Evolutionary conservation across 2,113 vertebrate species (phyloP).

Genomic region (Entosphenus tridentatus): DNA sequence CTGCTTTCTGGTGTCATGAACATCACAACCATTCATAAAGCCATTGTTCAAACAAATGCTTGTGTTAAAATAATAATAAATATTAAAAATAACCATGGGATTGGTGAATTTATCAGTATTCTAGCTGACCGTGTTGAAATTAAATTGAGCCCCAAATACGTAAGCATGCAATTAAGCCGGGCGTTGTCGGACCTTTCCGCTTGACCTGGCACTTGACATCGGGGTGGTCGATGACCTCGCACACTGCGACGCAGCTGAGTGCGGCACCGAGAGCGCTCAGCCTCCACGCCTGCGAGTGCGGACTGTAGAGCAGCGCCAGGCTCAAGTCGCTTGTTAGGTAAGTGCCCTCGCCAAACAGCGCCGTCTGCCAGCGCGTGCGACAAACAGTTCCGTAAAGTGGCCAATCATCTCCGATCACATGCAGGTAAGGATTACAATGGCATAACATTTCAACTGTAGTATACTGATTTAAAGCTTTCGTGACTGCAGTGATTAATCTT

Average conservation of each 20-base stretch:
- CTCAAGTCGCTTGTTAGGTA: conserved; percentile 95
- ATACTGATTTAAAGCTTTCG: no score
- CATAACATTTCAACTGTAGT: not conserved
- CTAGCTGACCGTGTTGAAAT: no score
- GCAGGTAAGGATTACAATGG: not conserved
- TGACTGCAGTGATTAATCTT: no score
- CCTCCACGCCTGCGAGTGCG: conserved; percentile 55
- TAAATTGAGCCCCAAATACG: no score
- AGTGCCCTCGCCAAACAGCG: conserved; percentile 84
- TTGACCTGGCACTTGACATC: conserved; percentile 87
- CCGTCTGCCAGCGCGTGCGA: conserved; percentile 33
- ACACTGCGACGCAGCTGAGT: conserved; percentile 81
- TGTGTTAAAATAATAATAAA: no score
- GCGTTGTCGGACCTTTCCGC: conserved; percentile 42
- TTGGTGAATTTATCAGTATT: no score
- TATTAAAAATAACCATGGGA: no score
- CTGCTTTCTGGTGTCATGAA: no score
- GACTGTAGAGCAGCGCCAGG: conserved; percentile 84
- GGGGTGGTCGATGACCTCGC: conserved; percentile 87
- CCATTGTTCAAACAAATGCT: no score
- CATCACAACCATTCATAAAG: no score
- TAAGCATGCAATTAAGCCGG: no score
- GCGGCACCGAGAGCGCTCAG: conserved; percentile 44
- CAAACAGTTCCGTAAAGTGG: no score
- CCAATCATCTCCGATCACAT: not conserved